These are phyloP conservation scores for Phodopus roborovskii DNA, from an alignment of 2,113 vertebrate species.

Conservation along the genomic window DNA sequence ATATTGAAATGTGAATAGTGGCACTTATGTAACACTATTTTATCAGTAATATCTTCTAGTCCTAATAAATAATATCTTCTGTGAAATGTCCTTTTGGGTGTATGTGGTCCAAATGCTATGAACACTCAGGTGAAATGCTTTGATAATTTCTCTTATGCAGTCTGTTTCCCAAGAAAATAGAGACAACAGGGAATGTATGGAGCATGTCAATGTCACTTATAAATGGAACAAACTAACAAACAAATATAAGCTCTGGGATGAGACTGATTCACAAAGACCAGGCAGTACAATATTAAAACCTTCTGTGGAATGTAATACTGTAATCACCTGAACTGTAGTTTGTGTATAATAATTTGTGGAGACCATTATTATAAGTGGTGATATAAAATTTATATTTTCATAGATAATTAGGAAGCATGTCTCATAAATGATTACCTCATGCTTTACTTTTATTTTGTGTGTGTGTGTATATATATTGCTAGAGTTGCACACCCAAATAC, in stretches of 20 bases:
- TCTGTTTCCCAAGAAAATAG: neutral
- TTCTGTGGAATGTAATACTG: neutral
- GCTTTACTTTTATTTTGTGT: neutral
- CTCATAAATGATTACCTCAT: neutral
- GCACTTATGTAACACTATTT: neutral
- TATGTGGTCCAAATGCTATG: neutral
- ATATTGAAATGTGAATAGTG: constrained; percentile 17
- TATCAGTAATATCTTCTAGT: neutral
- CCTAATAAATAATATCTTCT: neutral
- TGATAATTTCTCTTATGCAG: neutral
- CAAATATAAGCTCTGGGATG: neutral
- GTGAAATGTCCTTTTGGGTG: neutral
- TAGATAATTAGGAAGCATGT: neutral
- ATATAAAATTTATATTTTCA: constrained; percentile 34
- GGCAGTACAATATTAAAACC: neutral
- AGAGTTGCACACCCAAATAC: neutral
- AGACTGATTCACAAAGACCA: neutral
- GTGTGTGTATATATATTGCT: neutral
- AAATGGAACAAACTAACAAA: neutral
- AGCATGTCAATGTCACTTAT: neutral
- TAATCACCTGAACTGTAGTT: constrained; percentile 30
- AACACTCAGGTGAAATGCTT: neutral
- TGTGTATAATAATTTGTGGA: neutral
- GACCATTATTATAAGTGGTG: neutral
- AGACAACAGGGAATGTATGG: neutral